Evolutionary conservation across 2,888 invertebrate species (phyloP), one percentile per base, ranked within the genome.

Genomic region (Proisotoma minuta): DNA sequence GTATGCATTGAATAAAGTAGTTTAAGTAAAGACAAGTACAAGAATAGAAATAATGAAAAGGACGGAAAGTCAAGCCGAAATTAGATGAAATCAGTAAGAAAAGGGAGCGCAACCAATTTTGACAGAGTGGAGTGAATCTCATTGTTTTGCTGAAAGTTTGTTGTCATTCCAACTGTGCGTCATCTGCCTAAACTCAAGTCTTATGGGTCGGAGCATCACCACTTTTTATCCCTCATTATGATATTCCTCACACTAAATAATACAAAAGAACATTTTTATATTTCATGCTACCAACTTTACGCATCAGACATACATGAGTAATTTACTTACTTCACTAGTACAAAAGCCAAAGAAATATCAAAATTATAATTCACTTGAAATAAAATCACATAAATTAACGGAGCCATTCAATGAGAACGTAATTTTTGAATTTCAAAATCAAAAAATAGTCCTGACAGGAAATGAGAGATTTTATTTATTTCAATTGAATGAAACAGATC

Each of bases 91-190:
- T 72, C 70, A 68, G 59, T 71, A 63, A 63, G 66, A 66, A 69
- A 68, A 67, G 63, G 65, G 66, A 69, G 69, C 67, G 68, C 63
- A 66, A 68, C 72, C 59, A 69, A 72, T 72, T 72, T 68, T 69
- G 72, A 70, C 72, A 70, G 70, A 68, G 72, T 70, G 69, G 66
- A 72, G 70, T 72, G 70, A 72, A 70, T 70, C 69, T 70, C 59
- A 70, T 72, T 72, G 72, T 72, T 72, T 72, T 72, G 65, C 66
- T 72, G 66, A 70, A 70, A 70, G 69, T 67, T 65, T 65, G 66
- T 70, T 72, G 72, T 72, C 72, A 72, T 70, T 72, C 70, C 69
- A 57, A 70, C 70, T 69, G 70, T 67, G 70, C 72, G 72, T 72
- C 72, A 72, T 72, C 70, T 71, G 71, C 69, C 64, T 64, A 56